Conservation (phyloP, 2,113 vertebrate genomes). For the Pelvicachromis taeniatus region DNA sequence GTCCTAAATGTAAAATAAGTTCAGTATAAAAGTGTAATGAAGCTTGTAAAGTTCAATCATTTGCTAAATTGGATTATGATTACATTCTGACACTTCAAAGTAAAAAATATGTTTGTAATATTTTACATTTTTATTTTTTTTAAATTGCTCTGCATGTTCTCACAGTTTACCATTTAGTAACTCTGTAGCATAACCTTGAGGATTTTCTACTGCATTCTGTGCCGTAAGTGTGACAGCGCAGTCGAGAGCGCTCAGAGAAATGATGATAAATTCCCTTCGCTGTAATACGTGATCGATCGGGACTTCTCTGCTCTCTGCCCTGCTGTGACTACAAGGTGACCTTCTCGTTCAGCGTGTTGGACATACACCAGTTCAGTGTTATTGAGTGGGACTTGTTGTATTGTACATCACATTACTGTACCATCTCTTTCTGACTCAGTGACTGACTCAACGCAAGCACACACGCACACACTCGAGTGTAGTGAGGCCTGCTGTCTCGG, state of each 20-base stretch:
- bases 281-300: constrained; percentile 18
- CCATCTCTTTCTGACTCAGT: constrained; percentile 5
- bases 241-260: not conserved
- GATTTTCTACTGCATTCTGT: not conserved
- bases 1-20: not conserved
- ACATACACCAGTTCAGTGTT: not conserved
- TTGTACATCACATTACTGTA: constrained; percentile 7
- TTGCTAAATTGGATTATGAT: not conserved
- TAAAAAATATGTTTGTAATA: not conserved
- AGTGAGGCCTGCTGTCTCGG: not conserved
- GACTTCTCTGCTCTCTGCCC: constrained; percentile 1
- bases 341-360: constrained; percentile 16
- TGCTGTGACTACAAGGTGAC: constrained; percentile 49
- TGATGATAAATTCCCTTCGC: not conserved
- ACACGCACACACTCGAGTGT: not conserved
- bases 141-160: not conserved
- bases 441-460: not conserved
- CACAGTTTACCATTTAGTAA: not conserved
- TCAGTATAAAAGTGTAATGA: not conserved
- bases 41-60: not conserved
- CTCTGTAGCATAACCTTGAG: not conserved
- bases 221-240: not conserved
- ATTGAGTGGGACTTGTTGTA: not conserved
- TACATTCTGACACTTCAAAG: not conserved
- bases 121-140: too few relatives aligned